Base-by-base conservation (phyloP, 2,888 invertebrate genomes). In the Melanostoma scalare region DNA sequence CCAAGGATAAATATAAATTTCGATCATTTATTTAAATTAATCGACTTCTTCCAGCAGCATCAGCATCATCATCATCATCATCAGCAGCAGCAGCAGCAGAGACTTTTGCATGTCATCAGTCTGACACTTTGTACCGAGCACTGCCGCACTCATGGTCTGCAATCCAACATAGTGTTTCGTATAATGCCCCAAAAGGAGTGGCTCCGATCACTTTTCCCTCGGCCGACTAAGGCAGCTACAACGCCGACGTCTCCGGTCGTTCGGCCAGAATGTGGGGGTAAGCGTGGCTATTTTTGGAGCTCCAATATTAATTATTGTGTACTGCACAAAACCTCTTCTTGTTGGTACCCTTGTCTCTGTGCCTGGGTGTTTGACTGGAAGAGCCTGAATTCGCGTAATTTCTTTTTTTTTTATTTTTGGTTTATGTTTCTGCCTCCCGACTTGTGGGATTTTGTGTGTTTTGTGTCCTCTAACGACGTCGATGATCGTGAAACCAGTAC, bases 11-110 rank as follows among this genome's bases (percentile, higher is more conserved):
- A 85, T 75, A 72, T 78, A 79, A 80, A 80, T 74, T 85, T 76
- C 72, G 75, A 85, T 85, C 85, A 80, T 76, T 85, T 85, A 85
- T 85, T 80, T 76, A 76, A 76, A 80, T 76, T 71, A 80, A 76
- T 80, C 84, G 85, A 85, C 85, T 76, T 56, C 56, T 67, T 50
- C n/a, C 31, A 60, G 65, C 74, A 56, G 46, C 52, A 53, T 31
- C 48, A 35, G 35, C 30, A 42, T 4, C 36, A 5, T 10, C 52
- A 52, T 31, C n/a, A 5, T 10, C 31, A n/a, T 40, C 30, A 69
- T 55, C 71, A 30, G 61, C 61, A 36, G 44, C n/a, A 44, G 48
- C 58, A 69, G 61, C 56, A 46, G 61, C 52, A 60, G 58, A 76
- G 73, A 67, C 60, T 63, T 65, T 79, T 71, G 74, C 84, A 84